A percentile compares a stretch with the other conserved stretches of the same genome.
Conservation (phyloP, 2,113 vertebrate species). For the Heloderma charlesbogerti region DNA sequence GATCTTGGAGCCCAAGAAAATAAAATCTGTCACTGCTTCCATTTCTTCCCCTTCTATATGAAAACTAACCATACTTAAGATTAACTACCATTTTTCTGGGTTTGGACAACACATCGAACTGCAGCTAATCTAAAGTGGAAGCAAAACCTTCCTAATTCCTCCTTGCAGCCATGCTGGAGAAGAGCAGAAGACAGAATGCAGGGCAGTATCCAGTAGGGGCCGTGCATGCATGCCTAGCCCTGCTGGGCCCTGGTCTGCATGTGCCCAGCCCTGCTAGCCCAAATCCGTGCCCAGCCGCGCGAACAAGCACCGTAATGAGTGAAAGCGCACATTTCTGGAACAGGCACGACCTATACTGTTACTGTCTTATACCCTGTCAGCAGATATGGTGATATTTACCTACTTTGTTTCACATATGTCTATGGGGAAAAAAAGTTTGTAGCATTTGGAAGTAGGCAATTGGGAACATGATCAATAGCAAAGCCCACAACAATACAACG, state of each 20-base stretch:
- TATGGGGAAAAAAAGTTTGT: neutral
- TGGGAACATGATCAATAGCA: neutral
- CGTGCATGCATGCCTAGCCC: too few species aligned
- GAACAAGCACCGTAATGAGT: too few species aligned
- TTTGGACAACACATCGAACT: neutral
- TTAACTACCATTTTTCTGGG: neutral
- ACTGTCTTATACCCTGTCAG: neutral
- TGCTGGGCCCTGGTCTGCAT: too few species aligned
- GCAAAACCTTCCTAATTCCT: neutral
- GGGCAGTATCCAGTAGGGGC: too few species aligned
- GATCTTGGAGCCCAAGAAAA: too few species aligned
- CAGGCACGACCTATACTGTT: too few species aligned
- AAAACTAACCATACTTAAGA: neutral
- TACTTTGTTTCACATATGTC: neutral
- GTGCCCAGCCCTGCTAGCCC: too few species aligned
- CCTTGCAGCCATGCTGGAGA: neutral
- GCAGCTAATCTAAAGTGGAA: neutral
- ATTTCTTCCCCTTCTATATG: too few species aligned
- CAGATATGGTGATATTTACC: neutral
- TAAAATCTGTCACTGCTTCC: too few species aligned
- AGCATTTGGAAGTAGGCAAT: neutral
- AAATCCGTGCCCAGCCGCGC: too few species aligned
- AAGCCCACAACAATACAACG: neutral
- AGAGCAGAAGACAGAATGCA: neutral
- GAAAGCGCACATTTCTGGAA: too few species aligned